phyloP scores from a whole-genome alignment of 2,797 vertebrate genomes.

The Rhinoraja longicauda region DNA sequence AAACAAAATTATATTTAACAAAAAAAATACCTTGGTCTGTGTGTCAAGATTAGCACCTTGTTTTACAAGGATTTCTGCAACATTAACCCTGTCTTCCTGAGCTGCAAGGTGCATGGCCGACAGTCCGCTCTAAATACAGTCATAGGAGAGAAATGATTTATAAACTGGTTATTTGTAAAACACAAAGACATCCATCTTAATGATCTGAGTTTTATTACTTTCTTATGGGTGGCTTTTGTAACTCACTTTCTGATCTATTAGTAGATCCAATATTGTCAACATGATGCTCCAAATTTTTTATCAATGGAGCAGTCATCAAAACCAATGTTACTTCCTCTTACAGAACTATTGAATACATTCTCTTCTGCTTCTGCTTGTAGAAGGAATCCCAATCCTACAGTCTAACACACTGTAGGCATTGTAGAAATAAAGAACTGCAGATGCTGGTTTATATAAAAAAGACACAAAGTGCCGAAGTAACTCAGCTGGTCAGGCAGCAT shows the following conservation, averaged over 20 bases:
- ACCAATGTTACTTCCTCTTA: neutral
- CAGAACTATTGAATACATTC: neutral
- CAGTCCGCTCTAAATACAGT: slow-evolving; percentile 75
- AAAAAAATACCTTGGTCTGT: slow-evolving; percentile 81
- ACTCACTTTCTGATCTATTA: neutral
- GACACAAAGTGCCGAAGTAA: no score
- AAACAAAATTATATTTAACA: neutral
- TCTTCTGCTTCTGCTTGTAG: neutral
- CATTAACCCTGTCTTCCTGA: slow-evolving; percentile 87
- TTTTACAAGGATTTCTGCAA: slow-evolving; percentile 76
- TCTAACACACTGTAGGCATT: neutral
- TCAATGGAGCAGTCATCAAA: neutral
- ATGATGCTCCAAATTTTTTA: neutral
- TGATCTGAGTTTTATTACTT: neutral
- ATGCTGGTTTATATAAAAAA: no score
- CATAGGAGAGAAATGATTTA: neutral
- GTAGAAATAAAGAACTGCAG: no score
- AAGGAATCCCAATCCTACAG: neutral
- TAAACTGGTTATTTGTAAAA: neutral
- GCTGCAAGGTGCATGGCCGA: slow-evolving; percentile 89
- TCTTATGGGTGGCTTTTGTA: neutral
- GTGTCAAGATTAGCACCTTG: slow-evolving; percentile 78
- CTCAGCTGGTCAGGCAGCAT: no score
- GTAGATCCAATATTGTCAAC: neutral
- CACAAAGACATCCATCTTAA: neutral